phyloP scores from a whole-genome alignment of 1,140 invertebrate species.

The Drosophila lowei region DNA sequence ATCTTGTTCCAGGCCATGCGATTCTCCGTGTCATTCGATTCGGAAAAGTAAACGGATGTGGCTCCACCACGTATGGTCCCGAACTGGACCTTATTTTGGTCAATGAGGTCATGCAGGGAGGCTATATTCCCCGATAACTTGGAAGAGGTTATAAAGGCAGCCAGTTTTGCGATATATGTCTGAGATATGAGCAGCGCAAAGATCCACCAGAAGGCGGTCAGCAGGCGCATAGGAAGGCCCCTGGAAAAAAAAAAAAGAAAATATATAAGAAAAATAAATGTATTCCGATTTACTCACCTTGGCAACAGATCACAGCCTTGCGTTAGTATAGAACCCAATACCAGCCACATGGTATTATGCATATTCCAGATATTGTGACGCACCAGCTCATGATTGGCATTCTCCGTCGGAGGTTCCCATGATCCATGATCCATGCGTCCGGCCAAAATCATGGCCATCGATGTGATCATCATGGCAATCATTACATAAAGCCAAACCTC shows the following conservation, averaged over 20 bases:
- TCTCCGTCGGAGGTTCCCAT: constrained; percentile 92
- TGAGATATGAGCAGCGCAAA: constrained; percentile 97
- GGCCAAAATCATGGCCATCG: constrained; percentile 93
- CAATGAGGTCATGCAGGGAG: constrained; percentile 93
- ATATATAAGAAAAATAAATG: background rate
- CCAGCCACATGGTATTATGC: constrained; percentile 90
- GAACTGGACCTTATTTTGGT: constrained; percentile 94
- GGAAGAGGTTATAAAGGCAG: constrained; percentile 95
- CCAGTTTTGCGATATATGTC: constrained; percentile 97
- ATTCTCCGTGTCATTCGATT: constrained; percentile 89
- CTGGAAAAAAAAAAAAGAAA: constrained; percentile 80
- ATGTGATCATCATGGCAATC: constrained; percentile 95
- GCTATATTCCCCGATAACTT: constrained; percentile 93
- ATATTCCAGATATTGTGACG: constrained; percentile 91
- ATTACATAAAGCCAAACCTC: constrained; percentile 98
- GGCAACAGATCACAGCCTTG: constrained; percentile 92
- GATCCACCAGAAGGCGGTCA: constrained; percentile 96
- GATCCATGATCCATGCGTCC: constrained; percentile 90
- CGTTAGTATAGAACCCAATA: constrained; percentile 90
- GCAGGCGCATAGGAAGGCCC: constrained; percentile 91
- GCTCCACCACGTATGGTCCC: constrained; percentile 90
- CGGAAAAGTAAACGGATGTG: constrained; percentile 85
- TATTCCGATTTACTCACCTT: constrained; percentile 84
- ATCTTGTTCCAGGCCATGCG: constrained; percentile 91
- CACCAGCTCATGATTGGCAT: constrained; percentile 87